These are phyloP conservation scores for Climacteris rufus DNA, from an alignment of 2,113 vertebrate species.

Conservation along the genomic window DNA sequence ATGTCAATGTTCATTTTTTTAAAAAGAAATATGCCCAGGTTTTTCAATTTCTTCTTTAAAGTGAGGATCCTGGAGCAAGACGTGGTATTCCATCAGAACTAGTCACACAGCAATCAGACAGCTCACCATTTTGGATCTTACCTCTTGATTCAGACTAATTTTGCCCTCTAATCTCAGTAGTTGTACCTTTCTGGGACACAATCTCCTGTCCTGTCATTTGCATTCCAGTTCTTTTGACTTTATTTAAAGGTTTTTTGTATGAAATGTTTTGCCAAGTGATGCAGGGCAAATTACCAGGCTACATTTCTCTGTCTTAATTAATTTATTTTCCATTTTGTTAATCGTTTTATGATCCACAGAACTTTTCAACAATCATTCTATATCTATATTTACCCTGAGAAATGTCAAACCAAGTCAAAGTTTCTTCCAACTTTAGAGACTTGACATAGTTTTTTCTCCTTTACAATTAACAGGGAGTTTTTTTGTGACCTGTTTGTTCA, in stretches of 20 bases:
- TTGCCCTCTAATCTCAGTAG: not conserved
- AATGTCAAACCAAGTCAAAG: not conserved
- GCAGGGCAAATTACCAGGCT: not conserved
- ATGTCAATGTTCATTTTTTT: not conserved
- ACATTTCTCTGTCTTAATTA: not conserved
- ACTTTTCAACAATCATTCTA: not conserved
- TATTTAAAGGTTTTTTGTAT: not conserved
- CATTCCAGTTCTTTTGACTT: not conserved
- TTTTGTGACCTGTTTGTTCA: not conserved
- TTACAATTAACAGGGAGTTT: not conserved
- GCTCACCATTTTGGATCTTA: not conserved
- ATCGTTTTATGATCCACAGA: not conserved
- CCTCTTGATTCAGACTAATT: not conserved
- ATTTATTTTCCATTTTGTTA: not conserved
- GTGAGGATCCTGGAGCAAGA: not conserved
- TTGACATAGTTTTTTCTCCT: not conserved
- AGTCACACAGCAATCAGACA: not conserved
- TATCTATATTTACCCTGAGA: not conserved
- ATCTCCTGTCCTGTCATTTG: not conserved
- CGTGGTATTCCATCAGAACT: not conserved
- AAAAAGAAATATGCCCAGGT: rapidly evolving
- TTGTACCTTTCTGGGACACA: not conserved
- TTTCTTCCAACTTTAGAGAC: not conserved
- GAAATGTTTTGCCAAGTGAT: not conserved
- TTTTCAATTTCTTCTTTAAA: not conserved